A percentile compares a stretch with the other conserved stretches of the same genome.
Conservation (phyloP, 2,888 invertebrate species). For the Herminia tarsipennalis region DNA sequence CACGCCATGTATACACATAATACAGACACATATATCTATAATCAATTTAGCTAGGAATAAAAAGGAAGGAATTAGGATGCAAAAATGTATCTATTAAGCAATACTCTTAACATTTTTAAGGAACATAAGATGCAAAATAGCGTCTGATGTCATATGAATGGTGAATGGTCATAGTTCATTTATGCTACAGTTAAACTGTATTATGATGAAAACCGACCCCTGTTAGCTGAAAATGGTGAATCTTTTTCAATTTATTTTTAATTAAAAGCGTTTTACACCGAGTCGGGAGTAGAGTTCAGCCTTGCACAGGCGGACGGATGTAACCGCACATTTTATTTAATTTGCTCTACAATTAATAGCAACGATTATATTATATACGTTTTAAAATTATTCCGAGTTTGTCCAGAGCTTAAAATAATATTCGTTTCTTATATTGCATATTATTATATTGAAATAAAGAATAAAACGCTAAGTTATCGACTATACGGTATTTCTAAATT, state of each 20-base stretch:
- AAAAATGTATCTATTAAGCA: conserved; percentile 12
- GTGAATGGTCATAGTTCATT: conserved; percentile 4
- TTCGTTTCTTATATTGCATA: neutral
- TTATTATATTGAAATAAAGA: neutral
- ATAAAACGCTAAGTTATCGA: conserved; percentile 10
- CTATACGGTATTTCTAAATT: conserved; percentile 30
- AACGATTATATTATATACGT: conserved; percentile 8
- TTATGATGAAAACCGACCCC: conserved; percentile 15
- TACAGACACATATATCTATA: conserved; percentile 6
- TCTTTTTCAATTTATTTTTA: conserved; percentile 39
- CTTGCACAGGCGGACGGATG: conserved; percentile 65
- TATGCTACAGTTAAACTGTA: conserved; percentile 7
- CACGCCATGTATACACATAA: neutral
- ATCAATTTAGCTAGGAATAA: conserved; percentile 21
- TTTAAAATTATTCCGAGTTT: neutral
- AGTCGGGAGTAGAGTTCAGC: conserved; percentile 49
- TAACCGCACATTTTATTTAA: conserved; percentile 53
- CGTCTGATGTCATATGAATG: too few species aligned
- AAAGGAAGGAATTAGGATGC: conserved; percentile 18
- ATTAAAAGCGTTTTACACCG: conserved; percentile 45
- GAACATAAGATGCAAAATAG: conserved; percentile 8
- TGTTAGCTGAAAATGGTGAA: conserved; percentile 23
- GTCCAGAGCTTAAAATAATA: neutral
- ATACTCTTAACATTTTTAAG: conserved; percentile 1
- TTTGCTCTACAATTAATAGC: conserved; percentile 41